Evolutionary conservation across 2,113 vertebrate species (phyloP).

Genomic region (Cervus canadensis): DNA sequence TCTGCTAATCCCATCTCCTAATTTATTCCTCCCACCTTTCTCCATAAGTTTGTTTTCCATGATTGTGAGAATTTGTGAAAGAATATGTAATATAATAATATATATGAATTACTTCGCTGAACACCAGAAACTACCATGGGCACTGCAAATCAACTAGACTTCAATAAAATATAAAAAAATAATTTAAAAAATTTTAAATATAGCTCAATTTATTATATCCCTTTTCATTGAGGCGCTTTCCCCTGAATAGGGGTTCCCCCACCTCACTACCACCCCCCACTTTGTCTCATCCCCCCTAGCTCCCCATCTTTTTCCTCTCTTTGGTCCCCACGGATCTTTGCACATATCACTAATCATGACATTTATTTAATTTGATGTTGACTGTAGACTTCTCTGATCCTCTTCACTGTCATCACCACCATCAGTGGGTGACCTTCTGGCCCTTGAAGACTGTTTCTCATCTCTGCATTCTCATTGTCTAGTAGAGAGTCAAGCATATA

Average conservation of each 20-base stretch:
- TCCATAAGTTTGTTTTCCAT: background rate
- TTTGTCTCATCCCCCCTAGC: fast-evolving
- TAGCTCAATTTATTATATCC: background rate
- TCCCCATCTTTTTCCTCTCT: background rate
- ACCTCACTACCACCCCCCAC: background rate
- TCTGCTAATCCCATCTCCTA: background rate
- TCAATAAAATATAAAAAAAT: background rate
- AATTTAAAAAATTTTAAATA: background rate
- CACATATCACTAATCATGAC: background rate
- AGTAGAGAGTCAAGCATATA: background rate
- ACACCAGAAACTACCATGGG: background rate
- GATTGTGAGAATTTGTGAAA: background rate
- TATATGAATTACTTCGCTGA: background rate
- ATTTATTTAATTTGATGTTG: background rate
- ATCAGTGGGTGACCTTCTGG: background rate
- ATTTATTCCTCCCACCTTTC: background rate
- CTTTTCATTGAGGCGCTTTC: background rate
- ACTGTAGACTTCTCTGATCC: background rate
- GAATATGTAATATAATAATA: background rate
- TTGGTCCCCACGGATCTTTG: background rate
- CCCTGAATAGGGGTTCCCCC: background rate
- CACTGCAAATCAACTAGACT: background rate
- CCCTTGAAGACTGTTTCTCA: background rate
- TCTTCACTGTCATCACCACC: background rate
- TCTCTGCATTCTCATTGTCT: background rate